Evolutionary conservation across 2,888 invertebrate genomes (phyloP).

Genomic region (Tachystola acroxantha): DNA sequence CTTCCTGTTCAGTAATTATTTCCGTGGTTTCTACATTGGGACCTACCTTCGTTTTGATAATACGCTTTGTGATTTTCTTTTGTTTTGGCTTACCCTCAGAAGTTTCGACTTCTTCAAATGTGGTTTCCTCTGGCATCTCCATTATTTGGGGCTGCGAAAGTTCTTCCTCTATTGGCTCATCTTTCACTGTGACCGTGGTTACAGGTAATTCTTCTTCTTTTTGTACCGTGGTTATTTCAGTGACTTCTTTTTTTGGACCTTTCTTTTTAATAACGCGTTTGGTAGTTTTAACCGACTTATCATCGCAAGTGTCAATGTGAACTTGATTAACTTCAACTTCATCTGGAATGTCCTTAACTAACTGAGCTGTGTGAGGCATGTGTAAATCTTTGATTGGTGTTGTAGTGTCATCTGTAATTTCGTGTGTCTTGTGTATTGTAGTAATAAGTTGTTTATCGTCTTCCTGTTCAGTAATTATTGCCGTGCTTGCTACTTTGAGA

Average conservation of each 20-base stretch:
- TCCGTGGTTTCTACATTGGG: slow-evolving; percentile 23
- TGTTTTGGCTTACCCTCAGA: slow-evolving; percentile 32
- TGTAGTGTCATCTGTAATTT: slow-evolving; percentile 23
- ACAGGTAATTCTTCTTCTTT: slow-evolving; percentile 14
- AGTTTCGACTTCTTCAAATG: slow-evolving; percentile 28
- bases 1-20: slow-evolving; percentile 26
- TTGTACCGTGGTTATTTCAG: slow-evolving; percentile 22
- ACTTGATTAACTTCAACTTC: slow-evolving; percentile 43
- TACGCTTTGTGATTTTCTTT: slow-evolving; percentile 30
- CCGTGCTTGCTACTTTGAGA: slow-evolving; percentile 41
- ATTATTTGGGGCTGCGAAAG: slow-evolving; percentile 12
- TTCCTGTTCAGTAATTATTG: slow-evolving; percentile 28
- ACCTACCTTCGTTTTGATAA: slow-evolving; percentile 32
- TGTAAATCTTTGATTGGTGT: slow-evolving; percentile 15
- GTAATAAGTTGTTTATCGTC: slow-evolving; percentile 27
- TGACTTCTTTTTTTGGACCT: slow-evolving; percentile 30
- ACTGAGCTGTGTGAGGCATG: slow-evolving; percentile 20
- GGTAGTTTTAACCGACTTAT: slow-evolving; percentile 14
- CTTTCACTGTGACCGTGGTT: slow-evolving; percentile 18
- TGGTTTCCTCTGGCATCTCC: slow-evolving; percentile 41
- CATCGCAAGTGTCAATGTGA: slow-evolving; percentile 21
- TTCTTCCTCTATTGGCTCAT: slow-evolving; percentile 26
- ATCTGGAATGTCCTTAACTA: slow-evolving; percentile 34
- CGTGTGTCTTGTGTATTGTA: slow-evolving; percentile 26
- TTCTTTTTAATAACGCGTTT: slow-evolving; percentile 26